Base-by-base conservation (phyloP, 2,797 vertebrate genomes). In the Ptychadena robeensis region DNA sequence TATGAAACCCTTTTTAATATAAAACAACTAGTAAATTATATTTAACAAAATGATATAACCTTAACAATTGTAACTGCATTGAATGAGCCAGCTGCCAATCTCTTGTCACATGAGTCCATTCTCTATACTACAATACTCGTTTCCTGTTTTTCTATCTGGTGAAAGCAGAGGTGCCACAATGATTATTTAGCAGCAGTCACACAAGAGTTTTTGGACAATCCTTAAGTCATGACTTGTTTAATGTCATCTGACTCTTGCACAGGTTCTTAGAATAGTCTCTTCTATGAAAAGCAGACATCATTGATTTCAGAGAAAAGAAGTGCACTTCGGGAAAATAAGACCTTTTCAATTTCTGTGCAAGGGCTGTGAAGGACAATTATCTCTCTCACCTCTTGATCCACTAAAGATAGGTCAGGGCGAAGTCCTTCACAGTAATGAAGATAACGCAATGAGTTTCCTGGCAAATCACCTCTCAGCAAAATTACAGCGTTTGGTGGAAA, bases 391-490 rank as follows among this genome's bases (percentile, higher is more conserved):
- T 99, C 98, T 88, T 99, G 98, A 90, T 99, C 97, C 57, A 99
- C 95, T 18, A 99, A 93, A 32, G 92, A 95, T 67, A 97, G 57
- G 85, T 99, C 96, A 0, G 96, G 95, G 82, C 97, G 94, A 44
- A 94, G 64, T 0, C 90, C 95, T 87, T 96, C 95, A 2, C 98
- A 99, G 81, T 97, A 98, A 91, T 98, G 94, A 44, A 98, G 69
- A 73, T 99, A 99, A 82, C 98, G 96, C 85, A 99, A 91, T 28
- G 96, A 93, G 89, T 99, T 99, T 57, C 98, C 98, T 0, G 98
- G 97, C 84, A 99, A 90, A 87, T 99, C 98, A 86, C 98, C 98
- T 88, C 97, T 94, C 14, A 98, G 96, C 91, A 99, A 90, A 86
- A 99, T 88, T 88, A 98, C 91, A 0, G 97, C 94, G 81, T 92